Evolutionary conservation across 2,797 vertebrate species (phyloP).

Genomic region (Cuniculus paca): DNA sequence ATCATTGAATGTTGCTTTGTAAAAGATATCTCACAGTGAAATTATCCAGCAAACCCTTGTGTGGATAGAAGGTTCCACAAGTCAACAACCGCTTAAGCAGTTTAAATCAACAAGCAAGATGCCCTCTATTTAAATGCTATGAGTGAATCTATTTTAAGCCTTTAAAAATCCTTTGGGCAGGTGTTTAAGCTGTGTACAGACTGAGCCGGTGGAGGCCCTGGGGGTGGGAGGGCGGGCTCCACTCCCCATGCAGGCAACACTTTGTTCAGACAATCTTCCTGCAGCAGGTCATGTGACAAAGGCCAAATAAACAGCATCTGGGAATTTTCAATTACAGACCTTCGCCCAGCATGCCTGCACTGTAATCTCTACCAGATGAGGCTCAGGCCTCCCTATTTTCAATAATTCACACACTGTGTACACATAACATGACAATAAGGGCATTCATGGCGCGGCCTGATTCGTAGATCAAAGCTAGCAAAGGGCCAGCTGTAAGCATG

Average conservation of each 20-base stretch:
- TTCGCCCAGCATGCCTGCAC: slow-evolving; percentile 93
- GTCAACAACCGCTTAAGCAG: slow-evolving; percentile 90
- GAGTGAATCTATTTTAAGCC: slow-evolving; percentile 90
- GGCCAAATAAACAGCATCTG: slow-evolving; percentile 97
- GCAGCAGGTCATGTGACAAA: slow-evolving; percentile 92
- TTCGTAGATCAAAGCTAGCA: slow-evolving; percentile 99
- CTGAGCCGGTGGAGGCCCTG: slow-evolving; percentile 74
- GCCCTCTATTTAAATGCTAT: slow-evolving; percentile 89
- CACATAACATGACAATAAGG: slow-evolving; percentile 99
- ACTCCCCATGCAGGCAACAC: slow-evolving; percentile 88
- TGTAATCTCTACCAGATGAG: slow-evolving; percentile 98
- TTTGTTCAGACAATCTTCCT: slow-evolving; percentile 90
- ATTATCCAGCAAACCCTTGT: slow-evolving; percentile 87
- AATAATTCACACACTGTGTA: slow-evolving; percentile 99
- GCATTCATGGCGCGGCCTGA: slow-evolving; percentile 98
- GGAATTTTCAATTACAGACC: slow-evolving; percentile 94
- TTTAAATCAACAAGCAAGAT: slow-evolving; percentile 88
- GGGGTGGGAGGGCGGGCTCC: slow-evolving; percentile 80
- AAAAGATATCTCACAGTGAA: slow-evolving; percentile 83
- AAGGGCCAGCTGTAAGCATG: slow-evolving; percentile 99
- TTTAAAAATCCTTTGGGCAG: slow-evolving; percentile 90
- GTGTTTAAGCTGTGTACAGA: slow-evolving; percentile 87
- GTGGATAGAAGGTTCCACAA: slow-evolving; percentile 88
- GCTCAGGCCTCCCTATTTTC: slow-evolving; percentile 95
- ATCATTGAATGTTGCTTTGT: slow-evolving; percentile 69